Evolutionary conservation across 2,113 vertebrate species (phyloP).

Genomic region (Saccopteryx bilineata): DNA sequence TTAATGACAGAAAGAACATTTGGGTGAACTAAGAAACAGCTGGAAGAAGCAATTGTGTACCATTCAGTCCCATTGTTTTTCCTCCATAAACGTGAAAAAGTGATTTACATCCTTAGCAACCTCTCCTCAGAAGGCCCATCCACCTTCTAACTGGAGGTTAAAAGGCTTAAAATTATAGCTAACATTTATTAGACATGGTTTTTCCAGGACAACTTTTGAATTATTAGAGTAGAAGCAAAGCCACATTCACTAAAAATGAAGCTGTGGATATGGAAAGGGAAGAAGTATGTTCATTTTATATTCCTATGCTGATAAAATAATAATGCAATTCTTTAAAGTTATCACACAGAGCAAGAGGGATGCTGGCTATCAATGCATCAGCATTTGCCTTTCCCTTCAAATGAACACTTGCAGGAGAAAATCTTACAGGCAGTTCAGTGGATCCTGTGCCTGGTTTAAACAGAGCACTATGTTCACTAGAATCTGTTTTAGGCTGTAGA

Average conservation of each 20-base stretch:
- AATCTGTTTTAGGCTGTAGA: constrained; percentile 74
- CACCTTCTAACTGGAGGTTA: neutral
- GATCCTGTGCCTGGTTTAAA: constrained; percentile 45
- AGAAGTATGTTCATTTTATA: neutral
- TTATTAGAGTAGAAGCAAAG: constrained; percentile 19
- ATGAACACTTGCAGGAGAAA: constrained; percentile 50
- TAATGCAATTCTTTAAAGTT: neutral
- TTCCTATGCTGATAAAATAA: constrained; percentile 13
- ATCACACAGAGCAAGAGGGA: neutral
- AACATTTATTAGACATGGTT: constrained; percentile 1
- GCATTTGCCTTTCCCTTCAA: constrained; percentile 15
- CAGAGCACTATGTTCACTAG: constrained; percentile 49
- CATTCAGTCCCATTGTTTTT: neutral
- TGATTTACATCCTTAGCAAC: constrained; percentile 13
- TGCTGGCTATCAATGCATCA: constrained; percentile 8
- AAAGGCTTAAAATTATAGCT: constrained; percentile 33
- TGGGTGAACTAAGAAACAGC: neutral
- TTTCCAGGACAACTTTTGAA: neutral
- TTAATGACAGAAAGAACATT: constrained; percentile 29
- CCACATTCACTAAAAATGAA: constrained; percentile 28
- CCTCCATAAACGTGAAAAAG: neutral
- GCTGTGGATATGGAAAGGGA: neutral
- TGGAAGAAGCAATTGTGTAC: neutral
- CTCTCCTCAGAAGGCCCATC: neutral
- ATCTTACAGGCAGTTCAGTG: constrained; percentile 37